Evolutionary conservation across 37 sponge, comb jelly and placozoan genomes (phyloP).

Genomic region (Aphrocallistes beatrix): DNA sequence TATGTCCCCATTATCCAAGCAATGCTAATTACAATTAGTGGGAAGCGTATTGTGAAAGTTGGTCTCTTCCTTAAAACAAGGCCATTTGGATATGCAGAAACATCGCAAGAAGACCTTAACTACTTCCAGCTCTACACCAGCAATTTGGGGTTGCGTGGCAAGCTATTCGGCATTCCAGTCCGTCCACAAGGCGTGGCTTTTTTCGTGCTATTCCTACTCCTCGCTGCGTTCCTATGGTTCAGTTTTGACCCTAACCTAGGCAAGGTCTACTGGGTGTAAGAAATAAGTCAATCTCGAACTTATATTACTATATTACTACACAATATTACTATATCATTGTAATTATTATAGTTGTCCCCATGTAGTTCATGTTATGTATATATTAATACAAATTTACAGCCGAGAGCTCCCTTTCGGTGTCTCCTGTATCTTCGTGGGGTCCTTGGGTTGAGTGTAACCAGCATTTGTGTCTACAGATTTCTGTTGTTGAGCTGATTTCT

Average conservation of each 20-base stretch:
- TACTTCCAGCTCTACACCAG: slow-evolving; percentile 7
- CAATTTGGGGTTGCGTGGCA: neutral
- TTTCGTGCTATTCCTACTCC: neutral
- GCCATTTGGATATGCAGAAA: slow-evolving; percentile 13
- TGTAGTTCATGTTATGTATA: too few relatives aligned
- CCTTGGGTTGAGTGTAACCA: neutral
- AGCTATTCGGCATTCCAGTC: neutral
- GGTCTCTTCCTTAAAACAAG: neutral
- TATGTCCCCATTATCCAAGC: neutral
- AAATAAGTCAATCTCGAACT: too few relatives aligned
- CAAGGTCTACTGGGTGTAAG: neutral
- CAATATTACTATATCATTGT: too few relatives aligned
- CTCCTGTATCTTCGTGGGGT: neutral
- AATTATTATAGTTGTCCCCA: too few relatives aligned
- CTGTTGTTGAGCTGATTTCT: neutral
- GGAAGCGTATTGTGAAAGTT: neutral
- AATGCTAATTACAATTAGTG: neutral
- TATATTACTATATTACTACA: too few relatives aligned
- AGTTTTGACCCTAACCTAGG: neutral
- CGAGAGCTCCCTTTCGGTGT: neutral
- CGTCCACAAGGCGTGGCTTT: neutral
- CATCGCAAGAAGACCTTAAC: slow-evolving; percentile 1
- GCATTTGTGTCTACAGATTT: neutral
- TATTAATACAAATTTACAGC: too few relatives aligned
- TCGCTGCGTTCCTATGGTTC: neutral